Base-by-base conservation (phyloP, 2,113 vertebrate genomes). In the Grallaria varia region DNA sequence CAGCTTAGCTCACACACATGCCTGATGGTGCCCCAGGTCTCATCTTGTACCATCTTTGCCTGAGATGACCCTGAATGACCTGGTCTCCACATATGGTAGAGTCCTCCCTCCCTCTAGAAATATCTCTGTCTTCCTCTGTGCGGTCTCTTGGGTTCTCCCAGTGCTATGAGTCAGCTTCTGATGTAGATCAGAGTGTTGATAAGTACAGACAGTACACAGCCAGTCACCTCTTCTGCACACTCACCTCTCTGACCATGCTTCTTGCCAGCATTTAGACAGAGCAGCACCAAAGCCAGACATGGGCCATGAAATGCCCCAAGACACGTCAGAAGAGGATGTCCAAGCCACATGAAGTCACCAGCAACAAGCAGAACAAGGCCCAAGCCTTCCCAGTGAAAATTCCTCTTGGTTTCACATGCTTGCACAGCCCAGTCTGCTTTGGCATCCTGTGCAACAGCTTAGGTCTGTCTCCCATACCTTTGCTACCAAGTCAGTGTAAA, bases 1-100 rank as follows among this genome's bases (percentile, higher is more conserved):
- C 15, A 50, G 13, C 39, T 77, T 0, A 0, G 24, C 21, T 64
- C 63, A 50, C 25, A n/a, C 5, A 0, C 1, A 1, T 49, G 17
- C 42, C 53, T 67, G 47, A 15, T 45, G 27, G 33, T 23, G 27
- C 4, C 14, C 30, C 58, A 28, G 39, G 35, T 79, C 40, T n/a
- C 25, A 67, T 10, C 22, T 49, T 17, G 4, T 40, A 12, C 27
- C 2, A 1, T 16, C 56, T 68, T 72, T 55, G 16, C 49, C 37
- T 0, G 2, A 63, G 25, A 50, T 45, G 33, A 53, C 33, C 15
- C 1, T 13, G 9, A 86, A 47, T 33, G 12, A 35, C 37, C 33
- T 14, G 3, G 9, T n/a, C 2, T 59, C 21, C 40, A n/a, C 24
- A 24, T 14, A 52, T 63, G 28, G 11, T 40, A 52, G 23, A n/a